Evolutionary conservation across 2,888 invertebrate species (phyloP), one percentile per base, ranked within the genome.

Genomic region (Saturnia pavonia): DNA sequence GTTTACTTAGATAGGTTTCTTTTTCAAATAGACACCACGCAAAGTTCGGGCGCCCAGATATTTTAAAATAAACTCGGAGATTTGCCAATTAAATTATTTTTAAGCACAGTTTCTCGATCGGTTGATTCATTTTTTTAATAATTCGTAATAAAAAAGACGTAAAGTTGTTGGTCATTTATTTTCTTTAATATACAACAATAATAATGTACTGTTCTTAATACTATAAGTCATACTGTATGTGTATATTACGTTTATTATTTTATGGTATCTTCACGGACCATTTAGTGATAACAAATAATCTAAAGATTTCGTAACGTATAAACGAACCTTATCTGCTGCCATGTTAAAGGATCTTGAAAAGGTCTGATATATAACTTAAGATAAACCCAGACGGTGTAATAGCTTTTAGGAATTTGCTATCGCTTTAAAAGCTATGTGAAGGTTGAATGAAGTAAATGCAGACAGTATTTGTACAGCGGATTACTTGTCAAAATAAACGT

Each of bases 361-460:
- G 69, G 69, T 67, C 72, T 69, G 45, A 69, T 63, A 72, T 72
- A 72, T 72, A 69, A 72, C 67, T 68, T 68, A 67, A 69, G 72
- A 75, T 75, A 72, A 74, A 75, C 71, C 68, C 71, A 71, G 65
- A 68, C 71, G 71, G 51, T 66, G 65, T 71, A 71, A 71, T 66
- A 69, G 65, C 66, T 60, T 63, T 63, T 66, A 43, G n/a, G 66
- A 69, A 54, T 71, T 69, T 68, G 71, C 66, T 71, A 71, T 69
- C 69, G 71, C 34, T 63, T 69, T 66, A 43, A 66, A 57, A 71
- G 65, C 68, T 54, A 65, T 65, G 14, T 63, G 27, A 34, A 70
- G 54, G 51, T 43, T n/a, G n/a, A n/a, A n/a, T 67, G 67, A 67
- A 67, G 43, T 70, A 70, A 42, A 40, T 43, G 45, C 25, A 43